Evolutionary conservation across 2,797 vertebrate genomes (phyloP).

Genomic region (Lacerta viridis): DNA sequence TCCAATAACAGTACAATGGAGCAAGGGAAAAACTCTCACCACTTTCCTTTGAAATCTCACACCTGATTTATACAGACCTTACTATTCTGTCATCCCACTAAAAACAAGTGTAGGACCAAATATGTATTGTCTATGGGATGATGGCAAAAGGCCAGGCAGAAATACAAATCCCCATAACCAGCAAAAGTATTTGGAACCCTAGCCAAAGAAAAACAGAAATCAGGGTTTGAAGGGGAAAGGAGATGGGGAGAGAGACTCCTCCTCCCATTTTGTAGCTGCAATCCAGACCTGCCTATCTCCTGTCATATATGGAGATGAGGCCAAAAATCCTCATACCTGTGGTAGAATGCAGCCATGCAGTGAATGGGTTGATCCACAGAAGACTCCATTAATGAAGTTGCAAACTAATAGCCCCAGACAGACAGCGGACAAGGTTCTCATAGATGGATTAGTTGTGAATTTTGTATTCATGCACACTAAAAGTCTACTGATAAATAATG

Average conservation of each 20-base stretch:
- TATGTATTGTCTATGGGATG: not conserved
- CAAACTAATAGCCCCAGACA: not conserved
- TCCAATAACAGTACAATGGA: too few species aligned
- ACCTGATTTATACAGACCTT: not conserved
- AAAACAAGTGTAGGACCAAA: not conserved
- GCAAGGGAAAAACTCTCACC: not conserved
- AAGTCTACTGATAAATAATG: not conserved
- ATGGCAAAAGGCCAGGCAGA: not conserved
- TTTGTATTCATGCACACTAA: not conserved
- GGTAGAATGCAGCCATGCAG: not conserved
- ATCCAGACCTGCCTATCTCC: too few species aligned
- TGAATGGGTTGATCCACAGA: not conserved
- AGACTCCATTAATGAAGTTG: not conserved
- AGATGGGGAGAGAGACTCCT: not conserved
- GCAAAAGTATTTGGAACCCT: not conserved
- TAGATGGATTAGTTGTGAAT: slow-evolving; percentile 6
- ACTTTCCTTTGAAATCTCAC: not conserved
- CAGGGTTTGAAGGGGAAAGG: not conserved
- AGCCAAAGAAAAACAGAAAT: not conserved
- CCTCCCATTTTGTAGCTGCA: too few species aligned
- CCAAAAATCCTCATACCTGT: not conserved
- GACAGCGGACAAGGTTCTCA: not conserved
- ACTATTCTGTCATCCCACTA: not conserved
- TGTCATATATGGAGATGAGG: too few species aligned
- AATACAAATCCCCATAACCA: not conserved